These are phyloP conservation scores for Cyanocitta stelleri DNA, from an alignment of 2,113 vertebrate species.

Conservation along the genomic window DNA sequence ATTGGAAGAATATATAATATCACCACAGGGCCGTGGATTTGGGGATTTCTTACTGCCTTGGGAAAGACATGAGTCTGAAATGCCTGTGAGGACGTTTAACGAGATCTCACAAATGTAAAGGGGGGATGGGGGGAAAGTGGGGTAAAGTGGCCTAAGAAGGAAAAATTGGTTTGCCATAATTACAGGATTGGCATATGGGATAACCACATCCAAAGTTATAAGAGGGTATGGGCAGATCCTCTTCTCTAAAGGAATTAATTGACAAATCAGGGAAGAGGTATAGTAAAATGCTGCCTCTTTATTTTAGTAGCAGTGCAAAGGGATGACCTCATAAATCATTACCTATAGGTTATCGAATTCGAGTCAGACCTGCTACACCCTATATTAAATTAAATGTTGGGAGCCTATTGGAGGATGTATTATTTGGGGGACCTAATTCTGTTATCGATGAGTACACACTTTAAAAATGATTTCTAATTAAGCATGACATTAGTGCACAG, in stretches of 20 bases:
- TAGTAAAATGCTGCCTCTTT: conserved; percentile 40
- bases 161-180: conserved; percentile 9
- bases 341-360: conserved; percentile 63
- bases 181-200: not conserved
- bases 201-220: conserved; percentile 15
- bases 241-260: conserved; percentile 50
- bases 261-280: conserved; percentile 44
- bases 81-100: not conserved
- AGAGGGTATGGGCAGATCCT: not conserved
- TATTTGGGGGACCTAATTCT: conserved; percentile 64
- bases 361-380: conserved; percentile 51
- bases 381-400: conserved; percentile 62
- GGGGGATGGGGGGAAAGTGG: not conserved
- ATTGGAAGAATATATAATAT: conserved; percentile 57
- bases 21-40: conserved; percentile 15
- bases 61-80: conserved; percentile 24
- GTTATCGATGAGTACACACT: conserved; percentile 60
- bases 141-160: conserved; percentile 13
- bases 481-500: conserved; percentile 60
- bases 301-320: conserved; percentile 58
- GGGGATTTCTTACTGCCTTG: conserved; percentile 50
- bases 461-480: conserved; percentile 62
- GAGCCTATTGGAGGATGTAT: conserved; percentile 49
- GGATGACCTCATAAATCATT: conserved; percentile 72
- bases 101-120: conserved; percentile 8